phyloP scores from a whole-genome alignment of 2,113 vertebrate species.

The Atrichornis clamosus region DNA sequence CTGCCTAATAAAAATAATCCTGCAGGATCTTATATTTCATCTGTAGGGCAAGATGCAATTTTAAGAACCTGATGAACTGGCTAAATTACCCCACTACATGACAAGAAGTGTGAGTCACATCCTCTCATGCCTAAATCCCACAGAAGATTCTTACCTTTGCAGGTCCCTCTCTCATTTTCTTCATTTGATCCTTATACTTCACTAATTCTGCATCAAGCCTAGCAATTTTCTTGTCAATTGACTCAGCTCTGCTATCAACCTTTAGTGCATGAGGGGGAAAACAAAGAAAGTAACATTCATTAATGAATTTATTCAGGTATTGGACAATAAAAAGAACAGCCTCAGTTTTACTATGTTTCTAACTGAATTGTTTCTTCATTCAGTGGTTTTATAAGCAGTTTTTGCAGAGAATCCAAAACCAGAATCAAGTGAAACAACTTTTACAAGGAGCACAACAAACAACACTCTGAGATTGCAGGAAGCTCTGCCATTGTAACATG shows the following conservation, averaged over 20 bases:
- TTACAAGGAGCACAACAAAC: neutral
- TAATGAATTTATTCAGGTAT: neutral
- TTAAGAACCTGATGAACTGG: neutral
- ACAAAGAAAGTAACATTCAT: neutral
- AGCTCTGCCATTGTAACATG: neutral
- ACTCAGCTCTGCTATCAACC: constrained; percentile 93
- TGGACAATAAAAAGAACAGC: neutral
- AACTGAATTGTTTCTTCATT: neutral
- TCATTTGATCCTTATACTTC: constrained; percentile 99
- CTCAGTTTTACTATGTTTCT: neutral
- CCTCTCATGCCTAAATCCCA: neutral
- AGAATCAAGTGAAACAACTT: neutral
- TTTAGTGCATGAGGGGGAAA: constrained; percentile 16
- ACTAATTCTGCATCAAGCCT: constrained; percentile 90
- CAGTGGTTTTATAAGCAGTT: neutral
- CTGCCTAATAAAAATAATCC: neutral
- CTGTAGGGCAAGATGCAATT: neutral
- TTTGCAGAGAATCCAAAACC: neutral
- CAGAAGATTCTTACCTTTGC: constrained; percentile 83
- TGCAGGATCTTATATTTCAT: neutral
- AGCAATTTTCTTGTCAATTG: constrained; percentile 94
- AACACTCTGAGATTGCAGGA: neutral
- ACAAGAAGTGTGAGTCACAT: neutral
- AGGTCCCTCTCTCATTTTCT: constrained; percentile 98
- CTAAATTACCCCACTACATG: neutral